Evolutionary conservation across 2,888 invertebrate species (phyloP).

Genomic region (Megamerina dolium): DNA sequence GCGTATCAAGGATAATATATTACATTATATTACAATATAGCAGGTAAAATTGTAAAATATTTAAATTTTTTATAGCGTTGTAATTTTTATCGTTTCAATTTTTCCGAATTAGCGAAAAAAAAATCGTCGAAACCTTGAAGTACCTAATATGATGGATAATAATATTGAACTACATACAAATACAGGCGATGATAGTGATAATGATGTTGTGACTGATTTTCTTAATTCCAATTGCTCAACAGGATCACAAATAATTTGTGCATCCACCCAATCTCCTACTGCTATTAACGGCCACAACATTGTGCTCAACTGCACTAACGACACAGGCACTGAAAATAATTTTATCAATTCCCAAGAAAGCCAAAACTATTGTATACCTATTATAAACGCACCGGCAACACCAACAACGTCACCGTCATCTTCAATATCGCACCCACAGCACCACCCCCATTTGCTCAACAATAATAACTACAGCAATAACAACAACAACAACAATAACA

Average conservation of each 20-base stretch:
- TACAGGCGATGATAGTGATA: conserved; percentile 44
- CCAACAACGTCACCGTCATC: conserved; percentile 25
- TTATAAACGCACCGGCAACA: conserved; percentile 37
- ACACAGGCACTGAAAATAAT: conserved; percentile 15
- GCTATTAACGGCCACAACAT: conserved; percentile 14
- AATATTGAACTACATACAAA: neutral
- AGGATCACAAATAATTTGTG: conserved; percentile 6
- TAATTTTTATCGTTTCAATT: too few relatives aligned
- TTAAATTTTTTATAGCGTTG: too few relatives aligned
- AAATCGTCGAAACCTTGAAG: too few relatives aligned
- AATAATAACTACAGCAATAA: conserved; percentile 7
- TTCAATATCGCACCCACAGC: too few relatives aligned
- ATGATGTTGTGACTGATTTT: conserved; percentile 49
- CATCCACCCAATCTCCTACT: too few relatives aligned
- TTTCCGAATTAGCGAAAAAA: too few relatives aligned
- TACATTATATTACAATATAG: too few relatives aligned
- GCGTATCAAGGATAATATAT: too few relatives aligned
- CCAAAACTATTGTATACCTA: conserved; percentile 42
- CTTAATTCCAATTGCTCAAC: conserved; percentile 38
- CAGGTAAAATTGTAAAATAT: too few relatives aligned
- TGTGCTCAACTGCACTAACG: conserved; percentile 14
- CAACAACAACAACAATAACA: conserved; percentile 30
- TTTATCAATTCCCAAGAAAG: conserved; percentile 25
- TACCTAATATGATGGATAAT: neutral
- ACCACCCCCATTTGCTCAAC: neutral